Evolutionary conservation across 1,140 invertebrate species (phyloP).

Genomic region (Monomorium pharaonis): DNA sequence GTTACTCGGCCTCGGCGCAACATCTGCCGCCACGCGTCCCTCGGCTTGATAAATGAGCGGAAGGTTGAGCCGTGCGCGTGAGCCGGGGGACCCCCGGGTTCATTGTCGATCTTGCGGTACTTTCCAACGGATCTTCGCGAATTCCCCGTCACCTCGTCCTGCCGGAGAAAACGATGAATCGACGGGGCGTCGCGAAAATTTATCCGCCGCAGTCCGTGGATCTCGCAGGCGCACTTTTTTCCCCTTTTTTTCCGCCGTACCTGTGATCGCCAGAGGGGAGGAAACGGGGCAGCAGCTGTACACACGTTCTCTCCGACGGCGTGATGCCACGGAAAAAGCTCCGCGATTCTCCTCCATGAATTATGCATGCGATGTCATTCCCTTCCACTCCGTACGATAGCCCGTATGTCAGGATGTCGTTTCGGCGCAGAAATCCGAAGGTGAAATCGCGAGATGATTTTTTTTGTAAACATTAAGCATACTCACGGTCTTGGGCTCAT

Average conservation of each 20-base stretch:
- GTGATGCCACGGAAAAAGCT: background rate
- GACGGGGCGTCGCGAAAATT: constrained; percentile 21
- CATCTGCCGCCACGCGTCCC: constrained; percentile 33
- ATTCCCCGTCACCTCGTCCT: background rate
- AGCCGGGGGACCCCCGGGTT: background rate
- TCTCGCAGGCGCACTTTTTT: background rate
- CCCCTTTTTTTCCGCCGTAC: background rate
- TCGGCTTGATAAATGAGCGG: constrained; percentile 39
- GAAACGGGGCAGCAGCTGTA: constrained; percentile 15
- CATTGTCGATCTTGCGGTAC: constrained; percentile 56
- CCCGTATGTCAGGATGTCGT: background rate
- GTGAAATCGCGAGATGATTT: background rate
- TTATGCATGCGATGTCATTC: constrained; percentile 16
- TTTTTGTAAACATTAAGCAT: background rate
- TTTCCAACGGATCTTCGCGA: constrained; percentile 41
- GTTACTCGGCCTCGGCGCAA: constrained; percentile 4
- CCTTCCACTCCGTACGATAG: background rate
- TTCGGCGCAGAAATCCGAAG: background rate
- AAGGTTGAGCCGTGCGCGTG: constrained; percentile 31
- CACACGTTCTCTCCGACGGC: background rate
- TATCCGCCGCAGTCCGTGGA: background rate
- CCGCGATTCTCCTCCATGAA: constrained; percentile 22
- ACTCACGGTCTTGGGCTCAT: background rate
- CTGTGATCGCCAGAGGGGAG: no score
- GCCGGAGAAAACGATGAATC: constrained; percentile 35